Base-by-base conservation (phyloP, 2,113 vertebrate species). In the Suncus etruscus region DNA sequence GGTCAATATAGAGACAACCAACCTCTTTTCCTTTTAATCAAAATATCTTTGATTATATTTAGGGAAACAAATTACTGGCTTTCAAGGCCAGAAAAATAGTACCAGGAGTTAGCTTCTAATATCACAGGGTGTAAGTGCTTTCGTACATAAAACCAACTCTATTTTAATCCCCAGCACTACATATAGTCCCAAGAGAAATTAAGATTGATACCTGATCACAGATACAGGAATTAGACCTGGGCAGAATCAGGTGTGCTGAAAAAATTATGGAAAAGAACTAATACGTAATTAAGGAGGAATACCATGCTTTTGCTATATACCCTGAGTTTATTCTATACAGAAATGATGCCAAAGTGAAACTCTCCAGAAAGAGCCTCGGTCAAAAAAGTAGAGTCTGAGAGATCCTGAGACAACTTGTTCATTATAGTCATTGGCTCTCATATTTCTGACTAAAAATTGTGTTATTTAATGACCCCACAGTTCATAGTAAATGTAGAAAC, bases 21-120 rank as follows among this genome's bases (percentile, higher is more conserved):
- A 31, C 10, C 11, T 74, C 48, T 50, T 82, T 88, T 50, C 51
- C 29, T 86, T 54, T 82, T 20, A 68, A 22, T 76, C 47, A 89
- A 70, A 25, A 18, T 8, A 18, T 69, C 25, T 73, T 69, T 89
- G 54, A 65, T 87, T 91, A 66, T 83, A 61, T 74, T 74, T 77
- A 14, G 11, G 24, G 1, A 0, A 47, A 47, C n/a, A 0, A 12
- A 20, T 20, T 6, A 73, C 51, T 54, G n/a, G n/a, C n/a, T n/a
- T n/a, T n/a, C n/a, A n/a, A n/a, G n/a, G n/a, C n/a, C n/a, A n/a
- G n/a, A n/a, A n/a, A n/a, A n/a, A 65, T 65, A 65, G 24, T 65
- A 65, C 18, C 61, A 18, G 61, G 18, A 8, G 20, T 24, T 18
- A 3, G 24, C 61, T 25, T 24, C 24, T 58, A 22, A 11, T 54